Base-by-base conservation (phyloP, 2,113 vertebrate genomes). In the Jaculus jaculus region DNA sequence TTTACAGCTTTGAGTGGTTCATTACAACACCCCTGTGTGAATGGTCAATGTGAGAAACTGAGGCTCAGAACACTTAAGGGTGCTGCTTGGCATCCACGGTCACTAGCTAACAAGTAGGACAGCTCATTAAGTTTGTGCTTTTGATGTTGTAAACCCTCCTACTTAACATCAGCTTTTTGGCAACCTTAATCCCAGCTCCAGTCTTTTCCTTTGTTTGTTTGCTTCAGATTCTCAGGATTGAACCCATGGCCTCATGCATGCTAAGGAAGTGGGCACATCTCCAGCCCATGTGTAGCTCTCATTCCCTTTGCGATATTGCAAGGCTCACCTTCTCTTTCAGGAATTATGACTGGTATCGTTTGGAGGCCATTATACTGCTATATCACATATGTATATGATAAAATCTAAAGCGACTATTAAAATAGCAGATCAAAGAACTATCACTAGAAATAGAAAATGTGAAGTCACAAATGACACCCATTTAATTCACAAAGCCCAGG, bases 31-130 rank as follows among this genome's bases (percentile, higher is more conserved):
- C 26, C 63, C 2, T 28, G 66, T 34, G 61, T n/a, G 74, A 66
- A 60, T 30, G n/a, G 79, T 65, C 34, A 30, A 8, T 1, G 34
- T 21, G 34, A 83, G 79, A 93, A 90, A 87, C 90, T 32, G 89
- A 90, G 84, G 69, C 82, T 51, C 3, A 0, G 7, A 3, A 24
- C 75, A 20, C 9, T 9, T 20, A 42, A 82, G 74, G 5, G 61
- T 51, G 21, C 39, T 32, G 32, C 51, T 21, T 5, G 9, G 15
- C 30, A n/a, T 7, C 4, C 15, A 2, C 4, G 39, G 42, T 11
- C 21, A 16, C 23, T 2, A 4, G 42, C 26, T 26, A 28, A 0
- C 6, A 15, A 3, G 18, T 15, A 1, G 5, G 0, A 37, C 0
- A 10, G 69, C 10, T 30, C 37, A 3, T n/a, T 20, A 26, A 7